These are phyloP conservation scores for Apis laboriosa DNA, from an alignment of 1,140 invertebrate species.

Conservation along the genomic window DNA sequence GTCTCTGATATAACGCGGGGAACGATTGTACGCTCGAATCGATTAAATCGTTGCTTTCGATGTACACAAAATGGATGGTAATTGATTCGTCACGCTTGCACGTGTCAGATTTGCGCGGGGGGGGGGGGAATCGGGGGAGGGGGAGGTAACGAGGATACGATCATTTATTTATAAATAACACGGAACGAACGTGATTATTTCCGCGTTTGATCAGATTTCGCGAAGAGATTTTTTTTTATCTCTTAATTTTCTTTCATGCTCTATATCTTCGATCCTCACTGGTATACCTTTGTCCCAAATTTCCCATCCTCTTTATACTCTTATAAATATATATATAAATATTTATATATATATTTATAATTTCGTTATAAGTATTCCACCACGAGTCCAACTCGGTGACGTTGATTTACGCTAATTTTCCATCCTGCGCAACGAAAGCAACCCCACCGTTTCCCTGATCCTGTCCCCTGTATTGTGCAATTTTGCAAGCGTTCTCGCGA, in stretches of 20 bases:
- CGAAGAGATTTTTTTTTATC: not conserved
- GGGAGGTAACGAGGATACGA: accelerated
- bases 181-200: not conserved
- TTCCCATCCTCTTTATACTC: not conserved
- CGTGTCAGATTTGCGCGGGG: not conserved
- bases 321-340: no score
- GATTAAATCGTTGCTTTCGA: conserved; percentile 2
- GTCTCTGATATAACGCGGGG: not conserved
- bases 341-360: not conserved
- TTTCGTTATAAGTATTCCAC: not conserved
- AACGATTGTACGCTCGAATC: not conserved
- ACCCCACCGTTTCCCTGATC: not conserved
- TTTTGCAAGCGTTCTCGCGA: conserved; percentile 1
- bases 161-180: not conserved
- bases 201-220: not conserved
- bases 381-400: not conserved
- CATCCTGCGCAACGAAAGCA: not conserved
- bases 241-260: not conserved
- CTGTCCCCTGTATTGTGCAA: not conserved
- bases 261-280: not conserved
- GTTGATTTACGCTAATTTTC: conserved; percentile 9
- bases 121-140: not conserved
- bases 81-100: not conserved
- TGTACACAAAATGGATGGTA: not conserved
- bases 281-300: no score